phyloP scores from a whole-genome alignment of 2,797 vertebrate genomes.

The Semaprochilodus insignis region DNA sequence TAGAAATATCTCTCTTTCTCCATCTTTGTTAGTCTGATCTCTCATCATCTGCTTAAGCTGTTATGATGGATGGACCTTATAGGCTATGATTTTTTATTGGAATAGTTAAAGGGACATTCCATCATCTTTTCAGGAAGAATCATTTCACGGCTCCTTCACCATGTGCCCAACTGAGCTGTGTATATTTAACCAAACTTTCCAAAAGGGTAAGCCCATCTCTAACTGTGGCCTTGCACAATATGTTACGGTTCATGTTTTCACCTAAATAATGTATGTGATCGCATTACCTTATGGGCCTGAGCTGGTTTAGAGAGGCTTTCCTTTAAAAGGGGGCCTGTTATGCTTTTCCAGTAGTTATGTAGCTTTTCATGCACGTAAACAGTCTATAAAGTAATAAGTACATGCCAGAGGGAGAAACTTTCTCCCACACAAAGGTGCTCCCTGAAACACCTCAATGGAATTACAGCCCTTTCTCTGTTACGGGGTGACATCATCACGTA shows the following conservation, averaged over 20 bases:
- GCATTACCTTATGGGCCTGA: no score
- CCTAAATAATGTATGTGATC: background rate
- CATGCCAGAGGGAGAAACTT: no score
- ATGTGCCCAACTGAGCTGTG: background rate
- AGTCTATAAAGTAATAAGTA: no score
- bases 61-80: constrained; percentile 1
- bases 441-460: no score
- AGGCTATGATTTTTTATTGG: constrained; percentile 11
- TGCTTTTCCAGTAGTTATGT: no score
- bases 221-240: background rate
- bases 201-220: background rate
- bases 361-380: no score
- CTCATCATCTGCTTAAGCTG: constrained; percentile 14
- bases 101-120: background rate
- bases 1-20: background rate
- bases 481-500: no score
- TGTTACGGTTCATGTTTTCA: background rate
- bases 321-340: no score
- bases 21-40: background rate
- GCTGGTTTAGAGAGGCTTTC: no score
- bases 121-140: constrained; percentile 2
- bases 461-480: no score
- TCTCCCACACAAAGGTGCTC: no score
- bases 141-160: constrained; percentile 2
- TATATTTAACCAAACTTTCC: constrained; percentile 3